A percentile compares a stretch with the other conserved stretches of the same genome.
These are phyloP conservation scores for Phalacrocorax carbo DNA, from an alignment of 2,113 vertebrate species.

Conservation along the genomic window DNA sequence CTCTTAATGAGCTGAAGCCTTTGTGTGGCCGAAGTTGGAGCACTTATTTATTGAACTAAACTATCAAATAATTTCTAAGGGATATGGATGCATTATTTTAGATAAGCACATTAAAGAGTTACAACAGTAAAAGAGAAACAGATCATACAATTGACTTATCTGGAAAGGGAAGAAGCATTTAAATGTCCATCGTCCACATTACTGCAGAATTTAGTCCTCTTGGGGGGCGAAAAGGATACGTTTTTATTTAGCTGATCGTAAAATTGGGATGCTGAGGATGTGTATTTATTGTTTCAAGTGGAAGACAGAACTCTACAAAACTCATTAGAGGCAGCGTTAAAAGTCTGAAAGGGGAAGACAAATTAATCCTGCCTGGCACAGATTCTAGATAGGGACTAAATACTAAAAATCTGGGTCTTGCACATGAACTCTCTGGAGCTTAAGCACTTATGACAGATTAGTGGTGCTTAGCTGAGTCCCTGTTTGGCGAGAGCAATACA, in stretches of 20 bases:
- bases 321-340: not conserved
- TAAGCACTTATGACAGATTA: not conserved
- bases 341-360: not conserved
- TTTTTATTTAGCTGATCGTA: not conserved
- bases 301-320: not conserved
- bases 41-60: not conserved
- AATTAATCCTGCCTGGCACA: not conserved
- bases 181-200: not conserved
- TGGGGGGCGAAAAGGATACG: not conserved
- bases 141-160: not conserved
- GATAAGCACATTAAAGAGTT: not conserved
- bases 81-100: not conserved
- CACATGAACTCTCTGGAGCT: not conserved
- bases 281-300: not conserved
- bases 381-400: not conserved
- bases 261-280: not conserved
- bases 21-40: not conserved
- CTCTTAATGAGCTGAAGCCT: not conserved
- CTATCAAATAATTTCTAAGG: not conserved
- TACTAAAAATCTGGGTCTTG: not conserved
- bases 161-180: not conserved
- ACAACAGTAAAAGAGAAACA: not conserved
- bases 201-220: not conserved
- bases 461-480: not conserved
- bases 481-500: not conserved